Conservation (phyloP, 2,888 invertebrate species). For the Apomyelois bistriatella region DNA sequence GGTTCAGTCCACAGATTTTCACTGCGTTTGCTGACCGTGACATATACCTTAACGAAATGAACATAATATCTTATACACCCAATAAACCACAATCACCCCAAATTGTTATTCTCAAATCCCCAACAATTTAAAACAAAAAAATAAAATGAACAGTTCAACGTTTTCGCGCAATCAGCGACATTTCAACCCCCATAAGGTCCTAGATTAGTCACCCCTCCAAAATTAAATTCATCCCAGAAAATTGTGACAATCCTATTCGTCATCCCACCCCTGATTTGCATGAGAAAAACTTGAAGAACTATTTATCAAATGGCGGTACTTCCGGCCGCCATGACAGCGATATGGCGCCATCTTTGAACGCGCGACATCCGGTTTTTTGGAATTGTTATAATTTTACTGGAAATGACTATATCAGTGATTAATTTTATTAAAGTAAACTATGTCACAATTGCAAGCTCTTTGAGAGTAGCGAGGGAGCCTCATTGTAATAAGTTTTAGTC, state of each 20-base stretch:
- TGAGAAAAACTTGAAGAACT: slow-evolving; percentile 80
- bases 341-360: slow-evolving; percentile 67
- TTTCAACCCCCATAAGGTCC: slow-evolving; percentile 35
- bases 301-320: slow-evolving; percentile 78
- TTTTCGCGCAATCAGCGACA: slow-evolving; percentile 38
- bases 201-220: slow-evolving; percentile 66
- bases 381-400: slow-evolving; percentile 27
- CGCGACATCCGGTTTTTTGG: slow-evolving; percentile 40
- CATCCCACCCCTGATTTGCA: slow-evolving; percentile 78
- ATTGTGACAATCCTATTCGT: slow-evolving; percentile 78
- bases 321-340: slow-evolving; percentile 76
- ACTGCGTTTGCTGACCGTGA: too few relatives aligned
- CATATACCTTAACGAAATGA: too few relatives aligned
- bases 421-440: too few relatives aligned
- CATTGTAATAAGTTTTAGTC: too few relatives aligned
- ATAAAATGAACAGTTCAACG: slow-evolving; percentile 26
- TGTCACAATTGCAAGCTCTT: too few relatives aligned
- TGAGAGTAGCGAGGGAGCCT: too few relatives aligned
- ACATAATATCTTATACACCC: background rate
- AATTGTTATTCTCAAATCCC: background rate
- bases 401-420: slow-evolving; percentile 19
- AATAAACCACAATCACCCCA: slow-evolving; percentile 1
- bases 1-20: too few relatives aligned
- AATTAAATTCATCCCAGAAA: slow-evolving; percentile 77
- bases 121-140: slow-evolving; percentile 21